Conservation (phyloP, 2,888 invertebrate species). For the Dasypolia templi region DNA sequence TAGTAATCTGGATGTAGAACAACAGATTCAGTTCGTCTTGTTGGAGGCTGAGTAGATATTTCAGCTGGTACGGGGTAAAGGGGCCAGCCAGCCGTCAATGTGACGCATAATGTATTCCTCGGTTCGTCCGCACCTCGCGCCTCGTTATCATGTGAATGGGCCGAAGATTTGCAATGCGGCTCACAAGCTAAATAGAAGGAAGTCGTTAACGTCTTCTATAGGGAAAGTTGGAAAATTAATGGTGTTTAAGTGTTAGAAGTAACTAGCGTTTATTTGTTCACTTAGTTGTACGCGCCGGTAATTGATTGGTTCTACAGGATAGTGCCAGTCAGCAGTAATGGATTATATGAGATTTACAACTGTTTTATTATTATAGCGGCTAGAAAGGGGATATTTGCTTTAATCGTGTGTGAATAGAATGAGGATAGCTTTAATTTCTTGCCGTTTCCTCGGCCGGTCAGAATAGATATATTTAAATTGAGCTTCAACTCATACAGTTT, state of each 20-base stretch:
- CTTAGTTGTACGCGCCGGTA: conserved; percentile 29
- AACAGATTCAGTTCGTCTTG: conserved; percentile 47
- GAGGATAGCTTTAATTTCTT: background rate
- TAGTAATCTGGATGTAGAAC: conserved; percentile 59
- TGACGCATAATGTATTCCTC: conserved; percentile 59
- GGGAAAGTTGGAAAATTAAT: conserved; percentile 74
- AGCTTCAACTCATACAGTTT: background rate
- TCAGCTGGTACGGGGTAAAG: conserved; percentile 59
- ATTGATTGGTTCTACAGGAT: conserved; percentile 33
- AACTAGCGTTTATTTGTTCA: conserved; percentile 59
- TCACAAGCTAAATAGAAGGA: conserved; percentile 68
- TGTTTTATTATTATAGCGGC: conserved; percentile 7
- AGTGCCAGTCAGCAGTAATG: conserved; percentile 12
- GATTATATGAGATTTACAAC: conserved; percentile 30
- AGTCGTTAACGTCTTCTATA: conserved; percentile 70
- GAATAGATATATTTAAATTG: conserved; percentile 1
- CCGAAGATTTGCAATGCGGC: conserved; percentile 70
- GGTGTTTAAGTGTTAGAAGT: conserved; percentile 60
- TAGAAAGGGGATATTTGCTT: conserved; percentile 4
- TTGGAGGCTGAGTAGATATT: conserved; percentile 37
- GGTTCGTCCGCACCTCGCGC: conserved; percentile 60
- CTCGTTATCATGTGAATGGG: conserved; percentile 73
- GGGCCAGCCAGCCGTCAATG: conserved; percentile 57
- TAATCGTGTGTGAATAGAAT: background rate
- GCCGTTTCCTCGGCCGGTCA: background rate